phyloP scores from a whole-genome alignment of 1,140 invertebrate genomes.

The Neodiprion virginianus region DNA sequence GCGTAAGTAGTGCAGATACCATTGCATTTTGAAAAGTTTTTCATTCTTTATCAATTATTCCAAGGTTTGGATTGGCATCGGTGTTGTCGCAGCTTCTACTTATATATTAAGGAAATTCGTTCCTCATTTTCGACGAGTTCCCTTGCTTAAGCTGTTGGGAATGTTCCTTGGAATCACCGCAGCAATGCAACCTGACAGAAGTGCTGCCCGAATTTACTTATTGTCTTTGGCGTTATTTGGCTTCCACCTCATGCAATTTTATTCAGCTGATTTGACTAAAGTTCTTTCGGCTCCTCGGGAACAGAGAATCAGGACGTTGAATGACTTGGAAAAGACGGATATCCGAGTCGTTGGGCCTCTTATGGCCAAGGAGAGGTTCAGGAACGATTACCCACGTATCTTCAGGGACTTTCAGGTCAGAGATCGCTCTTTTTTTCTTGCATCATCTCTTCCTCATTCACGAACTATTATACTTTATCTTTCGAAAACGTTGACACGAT shows the following conservation, averaged over 20 bases:
- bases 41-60: neutral
- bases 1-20: too few species aligned
- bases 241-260: neutral
- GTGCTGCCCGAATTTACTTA: neutral
- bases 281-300: neutral
- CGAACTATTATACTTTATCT: neutral
- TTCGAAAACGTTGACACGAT: neutral
- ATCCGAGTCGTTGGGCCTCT: neutral
- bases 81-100: neutral
- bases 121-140: neutral
- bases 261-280: neutral
- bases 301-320: neutral
- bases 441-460: too few species aligned
- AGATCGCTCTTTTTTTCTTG: neutral
- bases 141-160: neutral
- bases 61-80: neutral
- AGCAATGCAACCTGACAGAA: neutral
- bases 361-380: neutral
- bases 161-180: neutral
- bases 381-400: neutral
- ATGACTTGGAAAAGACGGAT: neutral
- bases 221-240: neutral
- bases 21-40: too few species aligned
- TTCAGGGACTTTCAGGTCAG: neutral
- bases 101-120: neutral